These are phyloP conservation scores for Drosophila multiciliata DNA, from an alignment of 2,888 invertebrate species.

Conservation along the genomic window DNA sequence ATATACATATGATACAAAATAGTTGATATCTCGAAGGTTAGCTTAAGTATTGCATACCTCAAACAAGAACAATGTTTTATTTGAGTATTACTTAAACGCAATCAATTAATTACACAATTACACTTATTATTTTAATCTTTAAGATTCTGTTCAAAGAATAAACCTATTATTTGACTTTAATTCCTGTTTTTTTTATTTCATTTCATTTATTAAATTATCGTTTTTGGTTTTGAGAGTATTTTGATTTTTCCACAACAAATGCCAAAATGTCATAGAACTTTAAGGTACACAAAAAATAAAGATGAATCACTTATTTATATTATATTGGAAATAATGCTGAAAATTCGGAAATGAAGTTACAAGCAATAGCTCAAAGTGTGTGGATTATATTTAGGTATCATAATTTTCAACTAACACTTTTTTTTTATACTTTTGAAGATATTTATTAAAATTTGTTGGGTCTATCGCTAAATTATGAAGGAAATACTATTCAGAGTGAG, in stretches of 20 bases:
- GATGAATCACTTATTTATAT: not conserved
- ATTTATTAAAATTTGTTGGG: not conserved
- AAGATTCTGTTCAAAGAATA: conserved; percentile 61
- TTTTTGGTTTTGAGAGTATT: not conserved
- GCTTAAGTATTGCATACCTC: conserved; percentile 41
- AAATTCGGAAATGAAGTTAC: not conserved
- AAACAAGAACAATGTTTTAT: conserved; percentile 32
- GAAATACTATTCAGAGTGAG: not conserved
- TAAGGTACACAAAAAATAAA: not conserved
- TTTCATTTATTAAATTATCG: not conserved
- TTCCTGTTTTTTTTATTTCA: conserved; percentile 12
- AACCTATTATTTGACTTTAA: conserved; percentile 53
- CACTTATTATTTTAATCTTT: conserved; percentile 33
- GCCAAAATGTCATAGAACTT: not conserved
- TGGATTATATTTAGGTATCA: not conserved
- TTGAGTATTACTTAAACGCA: conserved; percentile 19
- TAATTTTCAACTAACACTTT: not conserved
- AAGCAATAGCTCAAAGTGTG: not conserved
- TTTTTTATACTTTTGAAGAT: not conserved
- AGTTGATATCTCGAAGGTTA: conserved; percentile 6
- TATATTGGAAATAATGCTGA: not conserved
- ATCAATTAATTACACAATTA: conserved; percentile 24
- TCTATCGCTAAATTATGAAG: not conserved
- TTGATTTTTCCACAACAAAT: not conserved
- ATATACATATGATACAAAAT: not conserved